Percentiles rank a stretch among this genome's conserved stretches.
phyloP scores from a whole-genome alignment of 2,113 vertebrate species.

The Xenus cinereus region DNA sequence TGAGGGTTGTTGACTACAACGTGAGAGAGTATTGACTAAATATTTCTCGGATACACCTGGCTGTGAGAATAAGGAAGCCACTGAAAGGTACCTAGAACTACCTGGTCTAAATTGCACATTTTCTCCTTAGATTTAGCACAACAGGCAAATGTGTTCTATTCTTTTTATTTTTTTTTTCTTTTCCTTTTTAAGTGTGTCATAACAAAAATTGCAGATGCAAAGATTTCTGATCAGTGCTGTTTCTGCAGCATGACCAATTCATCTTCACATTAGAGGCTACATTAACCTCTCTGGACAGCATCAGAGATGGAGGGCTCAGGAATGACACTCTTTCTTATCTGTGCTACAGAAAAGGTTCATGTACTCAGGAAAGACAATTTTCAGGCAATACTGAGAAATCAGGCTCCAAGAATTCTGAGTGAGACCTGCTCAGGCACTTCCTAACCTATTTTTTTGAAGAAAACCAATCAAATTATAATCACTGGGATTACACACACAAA shows the following conservation, averaged over 20 bases:
- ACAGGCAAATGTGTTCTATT: neutral
- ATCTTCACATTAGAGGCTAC: neutral
- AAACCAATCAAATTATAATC: neutral
- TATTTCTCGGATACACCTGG: neutral
- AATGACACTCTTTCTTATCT: neutral
- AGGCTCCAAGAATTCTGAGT: neutral
- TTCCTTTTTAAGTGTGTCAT: neutral
- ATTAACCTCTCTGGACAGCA: neutral
- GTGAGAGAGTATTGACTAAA: conserved; percentile 15
- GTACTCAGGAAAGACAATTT: neutral
- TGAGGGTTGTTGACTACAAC: conserved; percentile 35
- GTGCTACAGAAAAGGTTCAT: neutral
- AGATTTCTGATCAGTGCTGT: neutral
- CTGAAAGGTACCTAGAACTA: neutral
- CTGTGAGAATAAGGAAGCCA: neutral
- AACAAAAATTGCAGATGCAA: neutral
- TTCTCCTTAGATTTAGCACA: neutral
- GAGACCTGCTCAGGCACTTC: neutral
- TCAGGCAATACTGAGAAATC: neutral
- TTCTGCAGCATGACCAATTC: neutral
- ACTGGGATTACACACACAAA: neutral
- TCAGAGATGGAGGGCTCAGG: neutral
- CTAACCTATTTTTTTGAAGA: neutral
- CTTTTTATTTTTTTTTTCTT: neutral
- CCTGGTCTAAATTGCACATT: neutral